Evolutionary conservation across 2,888 invertebrate genomes (phyloP).

Genomic region (Stenurella melanura): DNA sequence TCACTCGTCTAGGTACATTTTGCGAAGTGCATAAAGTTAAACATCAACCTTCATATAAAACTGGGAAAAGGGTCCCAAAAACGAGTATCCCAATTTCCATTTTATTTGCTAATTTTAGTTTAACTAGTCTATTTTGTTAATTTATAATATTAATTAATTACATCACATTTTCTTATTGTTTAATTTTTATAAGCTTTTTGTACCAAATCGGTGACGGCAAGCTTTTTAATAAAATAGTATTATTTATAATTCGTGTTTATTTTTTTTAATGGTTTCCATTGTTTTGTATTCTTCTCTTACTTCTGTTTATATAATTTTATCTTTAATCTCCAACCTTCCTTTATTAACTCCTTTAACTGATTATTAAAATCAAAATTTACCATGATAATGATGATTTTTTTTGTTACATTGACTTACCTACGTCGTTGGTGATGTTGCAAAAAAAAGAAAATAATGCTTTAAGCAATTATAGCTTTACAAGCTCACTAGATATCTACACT

Average conservation of each 20-base stretch:
- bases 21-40: too few relatives aligned
- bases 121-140: slow-evolving; percentile 1
- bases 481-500: too few relatives aligned
- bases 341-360: not conserved
- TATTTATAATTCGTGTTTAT: slow-evolving; percentile 8
- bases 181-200: slow-evolving; percentile 10
- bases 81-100: not conserved
- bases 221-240: slow-evolving; percentile 15
- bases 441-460: too few relatives aligned
- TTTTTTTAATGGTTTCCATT: slow-evolving; percentile 18
- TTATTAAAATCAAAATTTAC: too few relatives aligned
- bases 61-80: not conserved
- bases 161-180: not conserved
- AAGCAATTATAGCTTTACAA: too few relatives aligned
- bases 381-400: too few relatives aligned
- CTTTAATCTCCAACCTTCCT: slow-evolving; percentile 48
- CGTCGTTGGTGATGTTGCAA: too few relatives aligned
- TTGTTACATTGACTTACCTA: too few relatives aligned
- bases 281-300: slow-evolving; percentile 26
- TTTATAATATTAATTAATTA: slow-evolving; percentile 8
- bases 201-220: not conserved
- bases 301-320: slow-evolving; percentile 48
- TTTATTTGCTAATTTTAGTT: slow-evolving; percentile 2
- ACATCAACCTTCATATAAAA: not conserved
- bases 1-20: too few relatives aligned